A percentile compares a stretch with the other conserved stretches of the same genome.
Evolutionary conservation across 2,888 invertebrate genomes (phyloP).

Genomic region (Sylvicola fuscatus): DNA sequence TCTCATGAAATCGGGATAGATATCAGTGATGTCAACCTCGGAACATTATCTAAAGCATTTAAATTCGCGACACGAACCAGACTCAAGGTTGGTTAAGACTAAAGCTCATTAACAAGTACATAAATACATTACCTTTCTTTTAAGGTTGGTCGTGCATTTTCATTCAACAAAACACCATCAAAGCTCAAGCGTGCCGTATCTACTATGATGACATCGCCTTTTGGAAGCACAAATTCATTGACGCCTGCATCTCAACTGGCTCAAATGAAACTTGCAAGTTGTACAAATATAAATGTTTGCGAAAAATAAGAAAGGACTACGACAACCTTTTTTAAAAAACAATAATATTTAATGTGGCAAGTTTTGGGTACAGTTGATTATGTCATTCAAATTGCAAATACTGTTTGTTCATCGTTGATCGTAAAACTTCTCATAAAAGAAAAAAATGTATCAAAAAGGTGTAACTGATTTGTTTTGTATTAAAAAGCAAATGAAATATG

Average conservation of each 20-base stretch:
- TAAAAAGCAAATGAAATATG: too few species aligned
- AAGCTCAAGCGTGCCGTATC: slow-evolving; percentile 87
- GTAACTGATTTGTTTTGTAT: too few species aligned
- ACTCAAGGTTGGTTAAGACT: slow-evolving; percentile 35
- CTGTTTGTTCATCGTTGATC: too few species aligned
- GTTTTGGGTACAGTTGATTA: too few species aligned
- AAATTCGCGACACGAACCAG: slow-evolving; percentile 70
- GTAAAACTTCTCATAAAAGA: too few species aligned
- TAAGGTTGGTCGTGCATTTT: slow-evolving; percentile 77
- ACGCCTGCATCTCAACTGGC: slow-evolving; percentile 68
- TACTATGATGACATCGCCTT: slow-evolving; percentile 75
- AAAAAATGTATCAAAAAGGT: too few species aligned
- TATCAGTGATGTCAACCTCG: slow-evolving; percentile 67
- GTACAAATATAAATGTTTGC: slow-evolving; percentile 68
- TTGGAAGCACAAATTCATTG: slow-evolving; percentile 58
- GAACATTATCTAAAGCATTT: slow-evolving; percentile 77
- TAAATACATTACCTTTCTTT: slow-evolving; percentile 1
- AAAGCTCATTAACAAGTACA: neutral
- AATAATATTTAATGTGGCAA: too few species aligned
- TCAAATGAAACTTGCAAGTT: slow-evolving; percentile 69
- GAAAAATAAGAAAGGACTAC: too few species aligned
- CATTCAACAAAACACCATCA: slow-evolving; percentile 88
- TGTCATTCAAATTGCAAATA: too few species aligned
- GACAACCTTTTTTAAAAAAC: too few species aligned
- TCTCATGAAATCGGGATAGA: slow-evolving; percentile 65